These are phyloP conservation scores for Hippopotamus amphibius DNA, from an alignment of 2,113 vertebrate genomes.

Conservation along the genomic window DNA sequence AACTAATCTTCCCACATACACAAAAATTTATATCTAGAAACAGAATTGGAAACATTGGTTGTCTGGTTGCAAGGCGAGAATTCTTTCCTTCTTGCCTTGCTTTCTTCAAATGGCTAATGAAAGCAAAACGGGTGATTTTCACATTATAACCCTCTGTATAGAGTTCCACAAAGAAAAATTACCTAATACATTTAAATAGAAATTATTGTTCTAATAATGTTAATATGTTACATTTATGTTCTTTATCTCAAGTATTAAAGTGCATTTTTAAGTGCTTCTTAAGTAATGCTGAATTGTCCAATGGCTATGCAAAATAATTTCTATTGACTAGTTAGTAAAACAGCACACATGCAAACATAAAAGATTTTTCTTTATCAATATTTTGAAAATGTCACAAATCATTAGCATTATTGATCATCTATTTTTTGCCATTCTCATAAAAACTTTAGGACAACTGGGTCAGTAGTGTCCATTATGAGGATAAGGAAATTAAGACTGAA, in stretches of 20 bases:
- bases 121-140: not conserved
- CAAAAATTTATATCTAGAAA: not conserved
- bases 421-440: not conserved
- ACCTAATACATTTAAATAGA: not conserved
- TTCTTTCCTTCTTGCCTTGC: not conserved
- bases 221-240: not conserved
- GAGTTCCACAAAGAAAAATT: not conserved
- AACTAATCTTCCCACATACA: not conserved
- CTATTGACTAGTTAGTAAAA: not conserved
- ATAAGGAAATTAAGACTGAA: not conserved
- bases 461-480: not conserved
- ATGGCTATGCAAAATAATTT: not conserved
- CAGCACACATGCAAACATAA: rapidly evolving
- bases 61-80: not conserved
- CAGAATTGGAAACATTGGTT: not conserved
- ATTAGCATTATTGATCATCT: not conserved
- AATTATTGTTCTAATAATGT: not conserved
- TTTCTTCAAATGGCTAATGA: not conserved
- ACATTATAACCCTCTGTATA: not conserved
- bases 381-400: constrained; percentile 19
- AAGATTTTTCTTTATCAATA: not conserved
- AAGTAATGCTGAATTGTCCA: not conserved
- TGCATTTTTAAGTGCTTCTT: not conserved
- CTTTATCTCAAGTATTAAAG: not conserved
- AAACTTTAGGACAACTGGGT: not conserved